Conservation (phyloP, 2,797 vertebrate species). For the Clarias platycephalus region DNA sequence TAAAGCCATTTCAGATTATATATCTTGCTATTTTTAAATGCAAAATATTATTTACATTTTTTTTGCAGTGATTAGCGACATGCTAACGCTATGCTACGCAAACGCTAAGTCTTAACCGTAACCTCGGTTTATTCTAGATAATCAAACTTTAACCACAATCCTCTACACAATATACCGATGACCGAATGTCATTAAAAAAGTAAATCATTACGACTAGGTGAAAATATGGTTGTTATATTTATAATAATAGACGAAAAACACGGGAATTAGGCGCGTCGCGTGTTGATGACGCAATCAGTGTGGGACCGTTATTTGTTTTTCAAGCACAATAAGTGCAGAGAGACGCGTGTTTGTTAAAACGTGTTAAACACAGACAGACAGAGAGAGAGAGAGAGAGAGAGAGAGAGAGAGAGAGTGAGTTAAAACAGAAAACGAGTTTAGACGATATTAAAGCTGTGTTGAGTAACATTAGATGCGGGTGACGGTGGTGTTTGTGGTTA, state of each 20-base stretch:
- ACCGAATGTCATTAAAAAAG: too few relatives aligned
- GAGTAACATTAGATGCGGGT: not conserved
- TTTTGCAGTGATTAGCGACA: not conserved
- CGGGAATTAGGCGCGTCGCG: conserved; percentile 21
- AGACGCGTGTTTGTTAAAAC: not conserved
- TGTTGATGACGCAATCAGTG: conserved; percentile 37
- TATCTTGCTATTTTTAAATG: not conserved
- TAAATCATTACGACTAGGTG: not conserved
- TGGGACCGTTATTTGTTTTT: not conserved
- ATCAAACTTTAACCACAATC: not conserved
- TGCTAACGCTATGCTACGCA: conserved; percentile 2
- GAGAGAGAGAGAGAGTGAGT: not conserved
- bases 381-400: not conserved
- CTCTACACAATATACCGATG: not conserved
- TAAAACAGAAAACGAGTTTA: not conserved
- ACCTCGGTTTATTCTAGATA: not conserved
- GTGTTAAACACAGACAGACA: not conserved
- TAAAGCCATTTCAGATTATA: not conserved
- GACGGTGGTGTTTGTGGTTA: not conserved
- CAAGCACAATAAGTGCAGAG: not conserved
- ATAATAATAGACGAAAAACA: not conserved
- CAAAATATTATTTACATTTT: not conserved
- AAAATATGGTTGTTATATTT: not conserved
- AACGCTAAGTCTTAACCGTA: not conserved
- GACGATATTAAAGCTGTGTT: not conserved